Percentiles rank a stretch among this genome's conserved stretches.
These are phyloP conservation scores for Drosophila suzukii DNA, from an alignment of 1,140 invertebrate species.

Conservation along the genomic window DNA sequence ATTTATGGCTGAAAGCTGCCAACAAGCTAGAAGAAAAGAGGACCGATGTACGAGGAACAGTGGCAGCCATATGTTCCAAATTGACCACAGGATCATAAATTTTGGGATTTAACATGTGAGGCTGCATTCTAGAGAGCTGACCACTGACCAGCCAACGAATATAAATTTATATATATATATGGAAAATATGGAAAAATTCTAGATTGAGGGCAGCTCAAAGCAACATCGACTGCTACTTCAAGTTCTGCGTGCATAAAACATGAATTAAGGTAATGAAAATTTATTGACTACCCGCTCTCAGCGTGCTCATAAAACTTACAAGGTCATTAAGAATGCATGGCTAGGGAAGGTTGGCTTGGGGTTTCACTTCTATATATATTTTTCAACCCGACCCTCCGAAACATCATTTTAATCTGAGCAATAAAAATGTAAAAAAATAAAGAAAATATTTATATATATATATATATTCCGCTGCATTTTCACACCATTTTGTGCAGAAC, in stretches of 20 bases:
- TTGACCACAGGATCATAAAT: constrained; percentile 80
- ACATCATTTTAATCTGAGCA: constrained; percentile 65
- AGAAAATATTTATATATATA: constrained; percentile 38
- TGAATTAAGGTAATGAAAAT: constrained; percentile 81
- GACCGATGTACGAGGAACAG: constrained; percentile 31
- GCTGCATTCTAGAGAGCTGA: constrained; percentile 18
- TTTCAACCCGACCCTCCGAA: background rate
- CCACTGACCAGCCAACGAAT: constrained; percentile 14
- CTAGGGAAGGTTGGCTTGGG: constrained; percentile 1
- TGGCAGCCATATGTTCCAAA: constrained; percentile 72
- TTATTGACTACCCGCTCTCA: constrained; percentile 66
- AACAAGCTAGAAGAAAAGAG: constrained; percentile 48
- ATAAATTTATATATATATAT: constrained; percentile 14
- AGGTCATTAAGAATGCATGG: constrained; percentile 60
- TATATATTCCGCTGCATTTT: constrained; percentile 37
- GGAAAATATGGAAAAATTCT: constrained; percentile 15
- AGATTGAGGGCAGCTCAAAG: constrained; percentile 40
- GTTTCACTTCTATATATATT: background rate
- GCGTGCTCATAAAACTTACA: constrained; percentile 63
- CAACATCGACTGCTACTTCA: constrained; percentile 44
- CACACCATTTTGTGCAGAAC: constrained; percentile 36
- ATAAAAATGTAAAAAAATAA: constrained; percentile 58
- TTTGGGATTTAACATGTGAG: constrained; percentile 73
- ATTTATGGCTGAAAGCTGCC: constrained; percentile 65
- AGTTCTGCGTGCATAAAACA: constrained; percentile 68